Percentiles rank a stretch among this genome's conserved stretches.
These are phyloP conservation scores for Ennomos fuscantarius DNA, from an alignment of 2,888 invertebrate species.

Conservation along the genomic window DNA sequence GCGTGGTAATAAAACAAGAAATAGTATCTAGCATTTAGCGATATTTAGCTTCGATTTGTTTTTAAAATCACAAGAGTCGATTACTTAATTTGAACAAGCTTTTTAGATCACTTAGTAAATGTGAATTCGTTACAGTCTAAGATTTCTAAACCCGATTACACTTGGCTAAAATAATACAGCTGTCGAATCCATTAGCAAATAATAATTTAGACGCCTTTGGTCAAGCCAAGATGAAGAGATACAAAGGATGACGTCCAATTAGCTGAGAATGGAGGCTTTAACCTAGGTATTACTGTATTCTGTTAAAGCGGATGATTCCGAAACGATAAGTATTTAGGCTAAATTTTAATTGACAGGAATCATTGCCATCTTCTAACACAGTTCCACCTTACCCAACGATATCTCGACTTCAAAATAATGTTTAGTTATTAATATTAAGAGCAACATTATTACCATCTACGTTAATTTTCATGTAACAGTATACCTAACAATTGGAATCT, in stretches of 20 bases:
- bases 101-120: slow-evolving; percentile 53
- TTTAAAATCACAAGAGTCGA: slow-evolving; percentile 45
- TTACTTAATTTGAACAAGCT: slow-evolving; percentile 56
- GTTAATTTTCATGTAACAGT: slow-evolving; percentile 71
- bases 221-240: slow-evolving; percentile 47
- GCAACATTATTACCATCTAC: slow-evolving; percentile 64
- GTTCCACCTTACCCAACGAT: slow-evolving; percentile 78
- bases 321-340: slow-evolving; percentile 63
- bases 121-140: slow-evolving; percentile 56
- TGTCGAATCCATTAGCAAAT: too few species aligned
- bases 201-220: too few species aligned
- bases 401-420: slow-evolving; percentile 64
- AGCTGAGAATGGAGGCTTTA: slow-evolving; percentile 32
- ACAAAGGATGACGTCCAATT: slow-evolving; percentile 39
- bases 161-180: too few species aligned
- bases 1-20: slow-evolving; percentile 32
- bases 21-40: slow-evolving; percentile 13
- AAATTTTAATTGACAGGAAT: slow-evolving; percentile 62
- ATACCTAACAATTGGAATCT: slow-evolving; percentile 81
- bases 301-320: slow-evolving; percentile 50
- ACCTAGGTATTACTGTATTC: too few species aligned
- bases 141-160: slow-evolving; percentile 51
- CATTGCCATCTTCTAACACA: slow-evolving; percentile 69
- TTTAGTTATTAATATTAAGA: slow-evolving; percentile 52
- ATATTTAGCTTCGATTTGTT: slow-evolving; percentile 30